Base-by-base conservation (phyloP, 2,888 invertebrate species). In the Brenthis ino region DNA sequence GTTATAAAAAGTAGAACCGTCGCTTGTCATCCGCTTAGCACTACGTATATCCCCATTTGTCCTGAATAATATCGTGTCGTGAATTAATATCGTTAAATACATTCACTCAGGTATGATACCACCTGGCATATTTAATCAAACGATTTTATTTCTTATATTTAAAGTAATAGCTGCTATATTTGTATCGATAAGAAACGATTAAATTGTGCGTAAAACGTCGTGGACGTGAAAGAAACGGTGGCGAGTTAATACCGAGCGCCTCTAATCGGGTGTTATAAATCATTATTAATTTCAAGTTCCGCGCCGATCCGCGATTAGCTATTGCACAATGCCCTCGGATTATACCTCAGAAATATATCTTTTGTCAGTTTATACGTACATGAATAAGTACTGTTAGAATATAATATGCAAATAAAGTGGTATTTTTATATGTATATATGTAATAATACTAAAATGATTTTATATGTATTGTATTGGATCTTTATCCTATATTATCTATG, bases 191-290 rank as follows among this genome's bases (percentile, higher is more conserved):
- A 43, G 57, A 58, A 65, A 61, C 66, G 50, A 63, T 70, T 69
- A 57, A 60, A 60, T 54, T 69, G 61, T 66, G 68, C 53, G 64
- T 71, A 54, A 69, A 69, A 68, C 70, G 63, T 73, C 64, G 67
- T 66, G 65, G 67, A 69, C 56, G 79, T 77, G 82, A 82, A 83
- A 83, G 82, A 81, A 75, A 75, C 81, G 80, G 85, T 83, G 79
- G 81, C 78, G 75, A 79, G 77, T 79, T 83, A 85, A 86, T 84
- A 76, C 84, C 82, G 86, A 88, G 87, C 81, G 82, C 84, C 80
- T 83, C 83, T 91, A 93, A 93, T 91, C 92, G 89, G 79, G 78
- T 85, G 89, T 85, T 87, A 90, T 93, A 91, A 91, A 93, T 93
- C 90, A 91, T 89, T 91, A 91, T 93, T 92, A 93, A 91, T 91